These are phyloP conservation scores for Megaleporinus macrocephalus DNA, from an alignment of 2,113 vertebrate genomes.

Conservation along the genomic window DNA sequence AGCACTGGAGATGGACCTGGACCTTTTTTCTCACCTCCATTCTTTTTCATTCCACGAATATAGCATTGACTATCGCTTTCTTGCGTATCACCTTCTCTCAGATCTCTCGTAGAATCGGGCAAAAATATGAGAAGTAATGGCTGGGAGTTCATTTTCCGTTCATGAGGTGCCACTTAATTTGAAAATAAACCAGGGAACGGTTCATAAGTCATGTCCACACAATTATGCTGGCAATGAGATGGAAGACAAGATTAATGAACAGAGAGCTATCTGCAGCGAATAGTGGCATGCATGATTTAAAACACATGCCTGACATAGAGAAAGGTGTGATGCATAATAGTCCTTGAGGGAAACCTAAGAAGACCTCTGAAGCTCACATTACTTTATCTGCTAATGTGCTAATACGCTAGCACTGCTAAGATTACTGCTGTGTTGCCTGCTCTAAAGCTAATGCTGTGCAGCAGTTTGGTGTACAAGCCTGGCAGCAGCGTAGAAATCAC, in stretches of 20 bases:
- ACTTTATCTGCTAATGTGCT: not conserved
- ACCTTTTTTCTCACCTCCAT: not conserved
- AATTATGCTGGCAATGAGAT: conserved; percentile 24
- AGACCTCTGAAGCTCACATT: not conserved
- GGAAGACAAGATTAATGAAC: conserved; percentile 25
- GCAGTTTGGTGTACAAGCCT: not conserved
- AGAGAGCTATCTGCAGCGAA: not conserved
- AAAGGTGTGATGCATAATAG: not conserved
- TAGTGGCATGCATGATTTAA: not conserved
- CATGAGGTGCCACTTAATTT: conserved; percentile 18
- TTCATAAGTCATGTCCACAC: conserved; percentile 28
- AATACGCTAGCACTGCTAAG: not conserved
- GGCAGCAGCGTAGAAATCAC: not conserved
- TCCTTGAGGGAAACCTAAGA: not conserved
- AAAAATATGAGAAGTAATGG: conserved; percentile 7
- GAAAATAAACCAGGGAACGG: conserved; percentile 22
- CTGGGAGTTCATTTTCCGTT: not conserved
- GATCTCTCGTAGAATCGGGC: not conserved
- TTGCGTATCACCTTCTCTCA: conserved; percentile 7
- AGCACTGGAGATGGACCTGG: not conserved
- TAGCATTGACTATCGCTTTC: not conserved
- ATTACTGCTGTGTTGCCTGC: not conserved
- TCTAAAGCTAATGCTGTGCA: not conserved
- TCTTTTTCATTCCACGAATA: not conserved
- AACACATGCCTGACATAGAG: not conserved